phyloP scores from a whole-genome alignment of 2,888 invertebrate species.

The Scrobipalpa atriplicella region DNA sequence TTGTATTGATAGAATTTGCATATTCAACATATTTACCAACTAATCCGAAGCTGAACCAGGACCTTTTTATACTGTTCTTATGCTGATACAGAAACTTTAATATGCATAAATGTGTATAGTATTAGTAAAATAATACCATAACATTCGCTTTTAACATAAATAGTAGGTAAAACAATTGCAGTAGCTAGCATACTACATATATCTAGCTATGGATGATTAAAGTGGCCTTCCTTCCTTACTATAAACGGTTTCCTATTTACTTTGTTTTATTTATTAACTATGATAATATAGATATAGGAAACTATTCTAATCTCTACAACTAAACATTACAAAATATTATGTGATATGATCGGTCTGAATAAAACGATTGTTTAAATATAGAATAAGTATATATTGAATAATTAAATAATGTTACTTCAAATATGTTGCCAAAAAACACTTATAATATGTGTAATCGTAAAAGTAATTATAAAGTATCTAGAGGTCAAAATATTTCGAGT shows the following conservation, averaged over 20 bases:
- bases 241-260: slow-evolving; percentile 7
- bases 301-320: background rate
- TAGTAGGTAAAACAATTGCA: no score
- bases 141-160: no score
- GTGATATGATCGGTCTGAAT: slow-evolving; percentile 44
- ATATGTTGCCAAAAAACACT: slow-evolving; percentile 81
- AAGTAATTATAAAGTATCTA: slow-evolving; percentile 77
- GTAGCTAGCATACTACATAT: no score
- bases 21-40: no score
- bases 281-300: background rate
- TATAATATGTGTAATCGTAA: slow-evolving; percentile 75
- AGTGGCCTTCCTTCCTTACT: background rate
- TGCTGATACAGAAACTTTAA: background rate
- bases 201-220: background rate
- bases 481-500: slow-evolving; percentile 76
- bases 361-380: slow-evolving; percentile 76
- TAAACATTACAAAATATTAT: background rate
- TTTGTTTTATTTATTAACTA: background rate
- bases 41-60: no score
- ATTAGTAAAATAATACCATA: background rate
- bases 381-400: slow-evolving; percentile 83
- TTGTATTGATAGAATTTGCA: background rate
- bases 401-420: slow-evolving; percentile 82
- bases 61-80: no score
- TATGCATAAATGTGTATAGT: background rate